Evolutionary conservation across 2,888 invertebrate species (phyloP).

Genomic region (Apoda limacodes): DNA sequence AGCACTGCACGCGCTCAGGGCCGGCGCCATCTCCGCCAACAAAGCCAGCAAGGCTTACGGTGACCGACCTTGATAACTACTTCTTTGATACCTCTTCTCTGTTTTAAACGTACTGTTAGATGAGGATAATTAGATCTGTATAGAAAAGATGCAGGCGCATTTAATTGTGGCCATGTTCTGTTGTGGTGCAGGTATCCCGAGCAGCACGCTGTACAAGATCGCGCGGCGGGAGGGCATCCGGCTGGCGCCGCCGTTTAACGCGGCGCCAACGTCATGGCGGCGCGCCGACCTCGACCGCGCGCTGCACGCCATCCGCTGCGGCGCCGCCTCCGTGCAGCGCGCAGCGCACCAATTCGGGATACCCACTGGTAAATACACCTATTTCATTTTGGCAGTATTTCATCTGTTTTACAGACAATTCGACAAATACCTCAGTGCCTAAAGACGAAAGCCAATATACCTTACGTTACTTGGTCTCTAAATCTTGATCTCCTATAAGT

Average conservation of each 20-base stretch:
- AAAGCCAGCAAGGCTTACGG: slow-evolving; percentile 92
- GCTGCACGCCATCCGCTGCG: slow-evolving; percentile 83
- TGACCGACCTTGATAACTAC: no score
- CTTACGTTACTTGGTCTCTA: no score
- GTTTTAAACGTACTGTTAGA: not conserved
- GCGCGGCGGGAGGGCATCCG: slow-evolving; percentile 91
- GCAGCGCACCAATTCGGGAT: slow-evolving; percentile 90
- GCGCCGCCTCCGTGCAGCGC: slow-evolving; percentile 85
- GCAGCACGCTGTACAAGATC: slow-evolving; percentile 92
- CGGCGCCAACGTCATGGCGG: slow-evolving; percentile 90
- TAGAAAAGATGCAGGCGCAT: not conserved
- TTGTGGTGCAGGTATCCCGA: slow-evolving; percentile 77
- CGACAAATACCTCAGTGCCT: no score
- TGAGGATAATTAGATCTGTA: slow-evolving; percentile 50
- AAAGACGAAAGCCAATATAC: no score
- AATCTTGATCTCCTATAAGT: no score
- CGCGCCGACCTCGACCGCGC: slow-evolving; percentile 87
- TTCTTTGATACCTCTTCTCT: slow-evolving; percentile 2
- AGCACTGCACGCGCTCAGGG: slow-evolving; percentile 84
- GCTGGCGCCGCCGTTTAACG: slow-evolving; percentile 90
- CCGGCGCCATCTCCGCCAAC: slow-evolving; percentile 89
- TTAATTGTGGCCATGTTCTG: not conserved
- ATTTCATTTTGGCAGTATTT: no score
- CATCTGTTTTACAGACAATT: no score
- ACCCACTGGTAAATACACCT: slow-evolving; percentile 84